These are phyloP conservation scores for Caerostris darwini DNA, from an alignment of 1,140 invertebrate genomes.

Conservation along the genomic window DNA sequence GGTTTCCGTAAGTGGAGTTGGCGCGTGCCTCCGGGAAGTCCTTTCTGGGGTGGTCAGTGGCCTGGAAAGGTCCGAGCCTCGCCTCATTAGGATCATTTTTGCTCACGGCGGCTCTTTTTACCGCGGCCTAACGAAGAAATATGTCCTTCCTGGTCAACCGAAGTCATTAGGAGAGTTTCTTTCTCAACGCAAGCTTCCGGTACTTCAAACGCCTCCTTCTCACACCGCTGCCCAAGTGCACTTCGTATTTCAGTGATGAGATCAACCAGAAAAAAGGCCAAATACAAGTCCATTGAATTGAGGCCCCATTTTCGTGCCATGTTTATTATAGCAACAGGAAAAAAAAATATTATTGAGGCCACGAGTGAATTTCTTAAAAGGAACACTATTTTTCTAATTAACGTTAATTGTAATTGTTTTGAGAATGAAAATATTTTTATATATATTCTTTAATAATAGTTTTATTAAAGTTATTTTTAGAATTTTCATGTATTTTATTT, in stretches of 20 bases:
- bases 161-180: constrained; percentile 47
- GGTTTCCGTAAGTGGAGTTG: constrained; percentile 34
- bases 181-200: neutral
- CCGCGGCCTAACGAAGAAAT: constrained; percentile 67
- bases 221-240: neutral
- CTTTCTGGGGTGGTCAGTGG: constrained; percentile 47
- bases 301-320: no score
- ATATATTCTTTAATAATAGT: no score
- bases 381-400: no score
- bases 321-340: no score
- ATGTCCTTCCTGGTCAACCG: constrained; percentile 50
- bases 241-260: constrained; percentile 18
- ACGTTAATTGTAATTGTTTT: no score
- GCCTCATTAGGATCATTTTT: constrained; percentile 64
- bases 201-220: neutral
- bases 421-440: no score
- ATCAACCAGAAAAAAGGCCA: neutral
- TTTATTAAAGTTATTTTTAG: no score
- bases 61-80: constrained; percentile 34
- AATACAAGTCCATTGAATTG: neutral
- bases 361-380: no score
- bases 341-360: no score
- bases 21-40: constrained; percentile 49
- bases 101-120: constrained; percentile 56
- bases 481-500: no score